Base-by-base conservation (phyloP, 2,797 vertebrate species). In the Gastrophryne carolinensis region DNA sequence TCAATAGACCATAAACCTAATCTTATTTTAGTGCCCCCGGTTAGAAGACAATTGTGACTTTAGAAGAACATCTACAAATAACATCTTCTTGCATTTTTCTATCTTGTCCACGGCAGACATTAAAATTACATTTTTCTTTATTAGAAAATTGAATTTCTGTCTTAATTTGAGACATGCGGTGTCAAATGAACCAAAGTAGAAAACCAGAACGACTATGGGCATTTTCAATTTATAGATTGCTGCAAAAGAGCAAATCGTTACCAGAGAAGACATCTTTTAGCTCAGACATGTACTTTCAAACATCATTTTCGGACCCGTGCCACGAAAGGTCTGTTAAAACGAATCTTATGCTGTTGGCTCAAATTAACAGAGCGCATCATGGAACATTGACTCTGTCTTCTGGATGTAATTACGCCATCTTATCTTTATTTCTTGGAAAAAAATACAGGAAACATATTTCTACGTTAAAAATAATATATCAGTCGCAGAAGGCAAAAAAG, bases 371-470 rank as follows among this genome's bases (percentile, higher is more conserved):
- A 52, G 27, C 26, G 41, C 24, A 72, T 50, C 21, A 37, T 8
- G 26, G 27, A 60, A 71, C 52, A 70, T 15, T 37, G 39, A 71
- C 27, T 35, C 39, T 72, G 26, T 56, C 60, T 44, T 65, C 61
- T 73, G 71, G 49, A 73, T 54, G 58, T 17, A 65, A 73, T 73
- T 73, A 73, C 34, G 10, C n/a, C 39, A 64, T 56, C 61, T 73
- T 64, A 64, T 65, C 50, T 64, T 15, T 30, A 54, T 30, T 62
- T 62, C 29, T 39, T 72, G 58, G 49, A 73, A 64, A 60, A 24
- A 39, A 29, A 37, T 5, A 47, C 47, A 64, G 60, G 49, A 73
- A 73, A 41, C 50, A 49, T 61, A 71, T 29, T 49, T 71, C 12
- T 49, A 30, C 13, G 13, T 49, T 17, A 39, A 61, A 41, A 39